These are phyloP conservation scores for Charaxes varanes DNA, from an alignment of 1,140 invertebrate species.

Conservation along the genomic window DNA sequence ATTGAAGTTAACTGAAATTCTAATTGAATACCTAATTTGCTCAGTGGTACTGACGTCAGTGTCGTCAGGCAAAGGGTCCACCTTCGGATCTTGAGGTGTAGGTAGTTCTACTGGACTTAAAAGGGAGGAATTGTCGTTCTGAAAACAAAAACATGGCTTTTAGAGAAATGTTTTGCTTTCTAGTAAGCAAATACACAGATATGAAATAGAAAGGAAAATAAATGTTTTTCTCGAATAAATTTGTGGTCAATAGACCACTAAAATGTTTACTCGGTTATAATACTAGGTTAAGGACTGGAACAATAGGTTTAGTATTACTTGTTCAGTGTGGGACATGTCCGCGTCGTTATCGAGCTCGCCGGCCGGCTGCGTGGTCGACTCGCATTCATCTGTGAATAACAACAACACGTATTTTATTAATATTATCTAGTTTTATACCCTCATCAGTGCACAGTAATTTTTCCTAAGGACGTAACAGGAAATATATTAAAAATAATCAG, in stretches of 20 bases:
- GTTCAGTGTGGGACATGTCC: constrained; percentile 49
- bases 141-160: constrained; percentile 15
- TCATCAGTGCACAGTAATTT: too few species aligned
- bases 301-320: constrained; percentile 18
- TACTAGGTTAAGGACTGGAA: neutral
- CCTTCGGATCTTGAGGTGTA: constrained; percentile 35
- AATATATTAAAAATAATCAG: too few species aligned
- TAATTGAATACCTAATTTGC: constrained; percentile 27
- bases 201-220: too few species aligned
- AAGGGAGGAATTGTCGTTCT: constrained; percentile 49
- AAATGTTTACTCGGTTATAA: too few species aligned
- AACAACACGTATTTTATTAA: neutral
- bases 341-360: constrained; percentile 51
- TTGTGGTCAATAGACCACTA: too few species aligned
- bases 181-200: too few species aligned
- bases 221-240: too few species aligned
- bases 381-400: constrained; percentile 50
- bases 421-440: too few species aligned
- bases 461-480: too few species aligned
- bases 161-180: too few species aligned
- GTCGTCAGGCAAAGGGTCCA: constrained; percentile 28
- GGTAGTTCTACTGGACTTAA: constrained; percentile 43
- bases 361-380: constrained; percentile 57
- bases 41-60: constrained; percentile 30
- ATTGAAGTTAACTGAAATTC: too few species aligned